Evolutionary conservation across 2,888 invertebrate species (phyloP).

Genomic region (Pterobdella sp.): DNA sequence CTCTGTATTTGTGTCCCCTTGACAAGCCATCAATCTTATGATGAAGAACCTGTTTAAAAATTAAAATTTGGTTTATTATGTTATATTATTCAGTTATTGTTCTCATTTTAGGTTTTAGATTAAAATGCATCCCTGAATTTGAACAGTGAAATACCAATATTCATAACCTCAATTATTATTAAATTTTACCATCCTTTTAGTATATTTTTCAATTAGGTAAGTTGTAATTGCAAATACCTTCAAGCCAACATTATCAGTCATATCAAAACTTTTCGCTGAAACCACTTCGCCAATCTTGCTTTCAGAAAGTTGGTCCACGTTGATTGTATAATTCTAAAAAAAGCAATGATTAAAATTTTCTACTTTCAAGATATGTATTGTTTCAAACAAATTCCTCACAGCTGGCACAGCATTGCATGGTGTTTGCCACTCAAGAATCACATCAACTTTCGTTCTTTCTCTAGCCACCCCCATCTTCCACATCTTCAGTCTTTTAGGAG

Average conservation of each 20-base stretch:
- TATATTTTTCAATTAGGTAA: no score
- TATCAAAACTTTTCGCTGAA: neutral
- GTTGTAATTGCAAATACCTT: no score
- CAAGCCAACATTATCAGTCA: neutral
- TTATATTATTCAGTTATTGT: no score
- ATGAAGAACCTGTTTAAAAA: no score
- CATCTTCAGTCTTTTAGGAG: conserved; percentile 13
- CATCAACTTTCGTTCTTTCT: conserved; percentile 12
- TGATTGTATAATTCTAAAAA: conserved; percentile 15
- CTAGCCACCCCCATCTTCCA: neutral
- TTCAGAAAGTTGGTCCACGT: neutral
- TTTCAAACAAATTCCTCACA: neutral
- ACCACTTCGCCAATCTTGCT: neutral
- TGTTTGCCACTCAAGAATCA: conserved; percentile 14
- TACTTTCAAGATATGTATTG: neutral
- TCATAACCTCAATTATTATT: no score
- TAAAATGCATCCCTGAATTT: no score
- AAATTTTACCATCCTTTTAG: no score
- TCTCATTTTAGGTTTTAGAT: no score
- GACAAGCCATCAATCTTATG: neutral
- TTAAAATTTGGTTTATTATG: no score
- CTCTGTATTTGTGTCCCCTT: conserved; percentile 10
- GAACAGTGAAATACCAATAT: no score
- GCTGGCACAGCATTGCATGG: conserved; percentile 9
- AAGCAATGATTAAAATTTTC: neutral